Conservation (phyloP, 2,113 vertebrate species). For the Opisthocomus hoazin region DNA sequence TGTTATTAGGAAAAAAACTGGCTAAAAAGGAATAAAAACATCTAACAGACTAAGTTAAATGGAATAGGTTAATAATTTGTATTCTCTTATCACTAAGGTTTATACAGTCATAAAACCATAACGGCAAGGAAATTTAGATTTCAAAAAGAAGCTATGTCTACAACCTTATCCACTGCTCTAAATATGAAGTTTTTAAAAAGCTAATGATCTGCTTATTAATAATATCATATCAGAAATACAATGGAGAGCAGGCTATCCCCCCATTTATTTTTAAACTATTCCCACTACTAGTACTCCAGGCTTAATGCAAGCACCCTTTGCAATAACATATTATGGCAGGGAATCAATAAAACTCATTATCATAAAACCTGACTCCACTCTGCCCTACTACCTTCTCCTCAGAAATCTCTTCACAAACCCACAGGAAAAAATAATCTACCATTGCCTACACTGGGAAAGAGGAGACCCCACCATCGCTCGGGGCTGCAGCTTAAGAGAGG, state of each 20-base stretch:
- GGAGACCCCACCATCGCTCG: not conserved
- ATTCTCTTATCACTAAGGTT: not conserved
- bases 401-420: not conserved
- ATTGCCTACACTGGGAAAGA: not conserved
- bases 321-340: not conserved
- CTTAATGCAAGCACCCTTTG: not conserved
- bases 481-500: not conserved
- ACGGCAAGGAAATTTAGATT: not conserved
- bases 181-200: not conserved
- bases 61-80: conserved; percentile 9
- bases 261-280: not conserved
- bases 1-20: not conserved
- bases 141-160: not conserved
- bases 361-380: not conserved
- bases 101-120: not conserved
- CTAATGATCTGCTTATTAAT: not conserved
- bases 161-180: not conserved
- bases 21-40: conserved; percentile 45
- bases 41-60: not conserved
- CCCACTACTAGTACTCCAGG: not conserved
- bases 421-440: not conserved
- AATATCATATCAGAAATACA: not conserved
- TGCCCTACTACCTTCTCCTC: not conserved
- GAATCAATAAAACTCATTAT: not conserved
- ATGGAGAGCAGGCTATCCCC: not conserved